Conservation (phyloP, 2,113 vertebrate genomes). For the Equus quagga region DNA sequence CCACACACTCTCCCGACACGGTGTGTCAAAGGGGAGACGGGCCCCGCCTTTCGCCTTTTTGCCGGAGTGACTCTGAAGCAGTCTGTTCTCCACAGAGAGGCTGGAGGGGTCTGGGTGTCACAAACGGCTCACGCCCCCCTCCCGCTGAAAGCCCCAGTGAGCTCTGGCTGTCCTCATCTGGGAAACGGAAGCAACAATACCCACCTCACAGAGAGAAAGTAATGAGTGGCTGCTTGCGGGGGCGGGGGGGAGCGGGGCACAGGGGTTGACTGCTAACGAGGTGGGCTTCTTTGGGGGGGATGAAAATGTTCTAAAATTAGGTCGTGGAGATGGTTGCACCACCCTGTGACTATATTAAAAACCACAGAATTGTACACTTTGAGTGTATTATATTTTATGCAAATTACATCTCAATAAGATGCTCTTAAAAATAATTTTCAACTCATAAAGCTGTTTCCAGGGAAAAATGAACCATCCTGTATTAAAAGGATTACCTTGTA, state of each 20-base stretch:
- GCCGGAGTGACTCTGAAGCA: background rate
- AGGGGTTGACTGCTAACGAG: background rate
- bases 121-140: background rate
- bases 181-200: accelerated
- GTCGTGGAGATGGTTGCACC: background rate
- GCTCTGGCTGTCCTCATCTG: background rate
- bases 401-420: background rate
- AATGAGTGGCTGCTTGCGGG: no score
- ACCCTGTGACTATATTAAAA: background rate
- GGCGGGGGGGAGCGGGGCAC: accelerated
- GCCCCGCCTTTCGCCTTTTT: background rate
- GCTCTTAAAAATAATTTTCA: background rate
- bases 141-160: background rate
- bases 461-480: background rate
- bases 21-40: accelerated
- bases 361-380: background rate
- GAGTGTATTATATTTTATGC: no score
- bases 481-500: no score
- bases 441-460: background rate
- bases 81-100: background rate
- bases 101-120: background rate
- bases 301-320: background rate
- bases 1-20: background rate
- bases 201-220: background rate
- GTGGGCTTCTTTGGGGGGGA: background rate